phyloP scores from a whole-genome alignment of 2,888 invertebrate species.

The Hydraecia micacea region DNA sequence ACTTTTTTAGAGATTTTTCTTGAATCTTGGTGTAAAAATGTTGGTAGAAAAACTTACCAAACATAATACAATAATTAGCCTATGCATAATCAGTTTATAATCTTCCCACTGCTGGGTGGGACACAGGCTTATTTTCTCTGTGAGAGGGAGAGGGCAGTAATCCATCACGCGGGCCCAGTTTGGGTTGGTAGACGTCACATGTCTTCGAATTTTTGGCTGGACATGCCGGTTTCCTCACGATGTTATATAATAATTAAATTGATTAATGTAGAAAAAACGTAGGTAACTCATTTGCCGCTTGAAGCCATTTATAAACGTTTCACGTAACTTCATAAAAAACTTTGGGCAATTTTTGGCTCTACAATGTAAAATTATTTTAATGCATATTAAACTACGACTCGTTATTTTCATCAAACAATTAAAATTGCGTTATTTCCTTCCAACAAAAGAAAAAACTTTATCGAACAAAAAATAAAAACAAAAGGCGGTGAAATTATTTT shows the following conservation, averaged over 20 bases:
- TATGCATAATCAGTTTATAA: no score
- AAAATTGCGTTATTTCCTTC: neutral
- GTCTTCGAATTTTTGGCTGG: neutral
- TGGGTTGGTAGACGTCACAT: no score
- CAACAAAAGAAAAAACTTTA: slow-evolving; percentile 23
- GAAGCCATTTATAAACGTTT: neutral
- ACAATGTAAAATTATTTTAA: neutral
- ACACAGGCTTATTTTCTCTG: no score
- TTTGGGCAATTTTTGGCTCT: neutral
- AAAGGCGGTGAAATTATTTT: slow-evolving; percentile 64
- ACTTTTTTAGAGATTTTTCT: neutral
- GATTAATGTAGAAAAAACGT: neutral
- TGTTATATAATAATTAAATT: neutral
- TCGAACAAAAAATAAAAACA: slow-evolving; percentile 42
- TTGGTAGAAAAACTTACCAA: neutral
- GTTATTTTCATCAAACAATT: neutral
- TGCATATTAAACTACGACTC: neutral
- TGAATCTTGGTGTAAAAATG: neutral
- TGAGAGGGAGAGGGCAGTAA: no score
- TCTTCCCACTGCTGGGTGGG: no score
- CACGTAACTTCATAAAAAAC: neutral
- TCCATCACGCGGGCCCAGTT: no score
- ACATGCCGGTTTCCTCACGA: no score
- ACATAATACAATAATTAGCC: neutral
- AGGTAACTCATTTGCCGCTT: neutral